Conservation (phyloP, 2,888 invertebrate genomes). For the Polietes domitor region DNA sequence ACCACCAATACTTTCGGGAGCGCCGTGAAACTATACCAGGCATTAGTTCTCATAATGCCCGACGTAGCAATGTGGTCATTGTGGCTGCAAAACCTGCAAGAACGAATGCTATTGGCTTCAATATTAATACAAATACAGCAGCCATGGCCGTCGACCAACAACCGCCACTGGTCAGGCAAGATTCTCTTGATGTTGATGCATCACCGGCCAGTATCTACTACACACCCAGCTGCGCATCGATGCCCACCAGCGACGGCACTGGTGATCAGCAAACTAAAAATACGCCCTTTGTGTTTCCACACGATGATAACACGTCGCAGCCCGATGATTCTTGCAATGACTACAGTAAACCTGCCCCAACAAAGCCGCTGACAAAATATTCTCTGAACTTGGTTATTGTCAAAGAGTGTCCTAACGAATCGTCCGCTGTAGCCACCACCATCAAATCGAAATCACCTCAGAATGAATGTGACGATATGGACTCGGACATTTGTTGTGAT, state of each 20-base stretch:
- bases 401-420: slow-evolving; percentile 53
- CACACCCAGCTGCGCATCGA: slow-evolving; percentile 40
- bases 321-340: not conserved
- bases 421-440: not conserved
- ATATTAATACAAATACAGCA: slow-evolving; percentile 63
- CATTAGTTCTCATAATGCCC: slow-evolving; percentile 40
- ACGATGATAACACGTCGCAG: not conserved
- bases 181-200: slow-evolving; percentile 42
- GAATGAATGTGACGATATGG: slow-evolving; percentile 34
- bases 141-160: not conserved
- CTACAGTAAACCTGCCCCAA: not conserved
- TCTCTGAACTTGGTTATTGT: slow-evolving; percentile 62
- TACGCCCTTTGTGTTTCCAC: slow-evolving; percentile 54
- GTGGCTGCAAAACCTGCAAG: slow-evolving; percentile 76
- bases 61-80: slow-evolving; percentile 67
- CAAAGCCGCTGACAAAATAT: slow-evolving; percentile 56
- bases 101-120: slow-evolving; percentile 75
- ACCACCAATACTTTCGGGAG: slow-evolving; percentile 48
- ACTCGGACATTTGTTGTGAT: slow-evolving; percentile 44
- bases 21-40: slow-evolving; percentile 56
- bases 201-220: slow-evolving; percentile 61
- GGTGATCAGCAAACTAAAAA: not conserved
- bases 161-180: slow-evolving; percentile 39
- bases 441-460: not conserved
- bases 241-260: slow-evolving; percentile 8